These are phyloP conservation scores for Tachina lurida DNA, from an alignment of 2,888 invertebrate genomes.

Conservation along the genomic window DNA sequence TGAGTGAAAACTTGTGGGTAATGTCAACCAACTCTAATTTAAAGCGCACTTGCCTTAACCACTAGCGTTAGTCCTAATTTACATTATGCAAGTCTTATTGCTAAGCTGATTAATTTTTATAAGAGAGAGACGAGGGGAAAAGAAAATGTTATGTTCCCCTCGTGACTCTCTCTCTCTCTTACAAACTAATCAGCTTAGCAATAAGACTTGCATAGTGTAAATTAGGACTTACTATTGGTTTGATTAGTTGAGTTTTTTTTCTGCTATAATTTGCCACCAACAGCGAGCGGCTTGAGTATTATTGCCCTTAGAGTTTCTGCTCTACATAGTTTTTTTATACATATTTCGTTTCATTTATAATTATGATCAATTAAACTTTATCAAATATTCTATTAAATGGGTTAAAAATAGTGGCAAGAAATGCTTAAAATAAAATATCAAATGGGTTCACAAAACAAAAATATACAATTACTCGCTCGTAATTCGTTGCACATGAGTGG, in stretches of 20 bases:
- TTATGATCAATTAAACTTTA: conserved; percentile 64
- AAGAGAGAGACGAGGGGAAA: too few relatives aligned
- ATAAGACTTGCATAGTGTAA: too few relatives aligned
- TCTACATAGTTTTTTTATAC: neutral
- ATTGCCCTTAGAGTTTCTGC: conserved; percentile 12
- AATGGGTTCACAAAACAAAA: neutral
- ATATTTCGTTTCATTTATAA: conserved; percentile 35
- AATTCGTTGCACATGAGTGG: neutral
- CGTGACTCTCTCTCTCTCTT: too few relatives aligned
- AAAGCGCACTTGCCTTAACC: neutral
- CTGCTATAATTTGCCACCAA: conserved; percentile 46
- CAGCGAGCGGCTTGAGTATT: conserved; percentile 49
- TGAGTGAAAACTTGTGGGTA: too few relatives aligned
- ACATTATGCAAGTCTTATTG: too few relatives aligned
- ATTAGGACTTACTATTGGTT: conserved; percentile 32
- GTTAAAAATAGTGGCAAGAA: conserved; percentile 33
- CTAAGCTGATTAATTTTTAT: too few relatives aligned
- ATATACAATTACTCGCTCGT: neutral
- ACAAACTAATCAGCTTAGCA: too few relatives aligned
- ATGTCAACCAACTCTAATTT: too few relatives aligned
- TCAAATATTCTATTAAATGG: conserved; percentile 51
- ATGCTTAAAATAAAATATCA: conserved; percentile 7
- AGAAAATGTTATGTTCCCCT: too few relatives aligned
- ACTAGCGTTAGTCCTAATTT: too few relatives aligned
- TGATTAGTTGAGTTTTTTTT: conserved; percentile 27